Evolutionary conservation across 2,797 vertebrate species (phyloP).

Genomic region (Buphagus erythrorhynchus): DNA sequence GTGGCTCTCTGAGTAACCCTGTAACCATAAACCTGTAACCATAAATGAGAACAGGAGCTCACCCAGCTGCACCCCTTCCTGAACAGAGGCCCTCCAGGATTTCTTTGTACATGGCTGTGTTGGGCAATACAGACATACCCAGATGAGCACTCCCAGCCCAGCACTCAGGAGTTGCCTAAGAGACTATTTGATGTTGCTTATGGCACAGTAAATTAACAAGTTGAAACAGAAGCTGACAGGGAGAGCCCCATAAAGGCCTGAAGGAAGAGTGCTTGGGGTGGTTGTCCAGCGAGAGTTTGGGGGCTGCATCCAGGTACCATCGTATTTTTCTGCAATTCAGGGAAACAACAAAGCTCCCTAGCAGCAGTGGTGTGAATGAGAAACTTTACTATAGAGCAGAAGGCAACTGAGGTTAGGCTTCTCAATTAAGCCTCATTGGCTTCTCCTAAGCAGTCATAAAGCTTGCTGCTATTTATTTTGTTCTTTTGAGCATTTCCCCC

Average conservation of each 20-base stretch:
- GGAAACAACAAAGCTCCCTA: background rate
- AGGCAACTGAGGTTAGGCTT: background rate
- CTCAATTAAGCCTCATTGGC: background rate
- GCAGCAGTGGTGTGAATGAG: background rate
- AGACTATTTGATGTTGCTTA: background rate
- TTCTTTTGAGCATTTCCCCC: background rate
- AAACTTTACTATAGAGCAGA: background rate
- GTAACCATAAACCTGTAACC: background rate
- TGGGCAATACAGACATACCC: conserved; percentile 2
- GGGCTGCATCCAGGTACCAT: background rate
- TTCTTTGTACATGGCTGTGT: background rate
- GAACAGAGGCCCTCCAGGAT: background rate
- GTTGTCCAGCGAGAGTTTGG: background rate
- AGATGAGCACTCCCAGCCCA: conserved; percentile 19
- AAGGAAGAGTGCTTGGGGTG: background rate
- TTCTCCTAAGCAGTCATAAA: background rate
- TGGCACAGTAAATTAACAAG: conserved; percentile 29
- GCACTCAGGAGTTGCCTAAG: background rate
- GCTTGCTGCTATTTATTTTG: background rate
- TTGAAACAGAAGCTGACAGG: conserved; percentile 31
- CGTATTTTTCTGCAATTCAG: rapidly evolving
- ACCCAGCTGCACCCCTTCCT: conserved; percentile 19
- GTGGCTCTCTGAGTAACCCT: background rate
- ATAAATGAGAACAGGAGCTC: background rate
- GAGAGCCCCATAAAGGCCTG: background rate